These are phyloP conservation scores for Gastrophryne carolinensis DNA, from an alignment of 2,797 vertebrate species.

Conservation along the genomic window DNA sequence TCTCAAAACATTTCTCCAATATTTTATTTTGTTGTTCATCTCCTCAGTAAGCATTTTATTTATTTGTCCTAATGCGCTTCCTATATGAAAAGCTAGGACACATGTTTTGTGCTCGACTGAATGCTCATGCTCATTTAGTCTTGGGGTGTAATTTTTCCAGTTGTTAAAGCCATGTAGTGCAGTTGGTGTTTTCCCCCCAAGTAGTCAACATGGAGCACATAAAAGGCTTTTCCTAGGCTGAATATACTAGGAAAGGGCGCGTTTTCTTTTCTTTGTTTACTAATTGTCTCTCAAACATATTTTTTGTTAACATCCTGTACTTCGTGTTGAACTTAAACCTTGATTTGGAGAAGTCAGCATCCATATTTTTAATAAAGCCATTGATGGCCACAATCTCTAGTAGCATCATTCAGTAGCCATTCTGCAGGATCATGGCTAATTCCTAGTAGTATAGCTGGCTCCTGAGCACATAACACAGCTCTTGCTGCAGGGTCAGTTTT, in stretches of 20 bases:
- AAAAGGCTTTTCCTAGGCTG: neutral
- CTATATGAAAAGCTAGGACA: neutral
- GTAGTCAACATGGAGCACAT: neutral
- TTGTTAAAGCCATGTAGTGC: neutral
- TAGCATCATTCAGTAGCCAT: neutral
- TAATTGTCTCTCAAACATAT: neutral
- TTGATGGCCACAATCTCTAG: neutral
- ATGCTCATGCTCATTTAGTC: conserved; percentile 1
- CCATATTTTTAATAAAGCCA: neutral
- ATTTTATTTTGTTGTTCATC: neutral
- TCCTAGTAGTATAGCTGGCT: neutral
- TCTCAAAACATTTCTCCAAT: conserved; percentile 6
- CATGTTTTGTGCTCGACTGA: neutral
- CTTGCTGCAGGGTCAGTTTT: too few relatives aligned
- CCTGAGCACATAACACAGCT: too few relatives aligned
- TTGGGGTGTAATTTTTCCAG: neutral
- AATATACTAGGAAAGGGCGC: neutral
- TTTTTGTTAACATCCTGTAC: neutral
- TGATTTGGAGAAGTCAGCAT: neutral
- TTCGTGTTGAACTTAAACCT: neutral
- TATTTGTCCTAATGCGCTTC: neutral
- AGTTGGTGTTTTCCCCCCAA: neutral
- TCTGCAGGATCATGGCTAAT: conserved; percentile 1
- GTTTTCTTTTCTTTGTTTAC: conserved; percentile 2
- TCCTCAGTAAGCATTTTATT: neutral